These are phyloP conservation scores for Leptonema lineaticorne DNA, from an alignment of 1,140 invertebrate genomes.

Conservation along the genomic window DNA sequence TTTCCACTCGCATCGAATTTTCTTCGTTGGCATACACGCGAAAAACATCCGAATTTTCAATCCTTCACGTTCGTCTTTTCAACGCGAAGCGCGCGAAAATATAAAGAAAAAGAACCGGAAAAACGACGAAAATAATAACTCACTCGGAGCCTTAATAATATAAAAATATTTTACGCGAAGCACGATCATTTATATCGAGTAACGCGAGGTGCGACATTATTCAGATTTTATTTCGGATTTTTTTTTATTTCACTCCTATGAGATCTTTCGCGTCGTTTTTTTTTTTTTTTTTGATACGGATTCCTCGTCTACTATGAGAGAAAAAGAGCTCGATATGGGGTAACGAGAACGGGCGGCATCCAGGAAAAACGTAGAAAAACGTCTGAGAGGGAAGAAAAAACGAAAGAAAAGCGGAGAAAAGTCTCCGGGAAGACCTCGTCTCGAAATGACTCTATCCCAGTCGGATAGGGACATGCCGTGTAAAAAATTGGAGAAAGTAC, in stretches of 20 bases:
- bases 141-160: neutral
- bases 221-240: neutral
- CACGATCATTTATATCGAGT: neutral
- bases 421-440: too few species aligned
- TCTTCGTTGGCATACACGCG: too few species aligned
- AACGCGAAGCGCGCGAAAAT: too few species aligned
- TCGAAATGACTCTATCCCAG: neutral
- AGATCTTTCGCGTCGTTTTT: too few species aligned
- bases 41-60: too few species aligned
- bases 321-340: neutral
- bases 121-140: neutral
- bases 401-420: neutral
- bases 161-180: neutral
- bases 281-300: too few species aligned
- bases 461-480: neutral
- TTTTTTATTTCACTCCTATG: too few species aligned
- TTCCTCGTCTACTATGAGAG: too few species aligned
- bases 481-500: neutral
- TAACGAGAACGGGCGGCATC: neutral
- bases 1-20: too few species aligned
- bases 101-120: too few species aligned
- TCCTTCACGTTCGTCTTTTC: too few species aligned
- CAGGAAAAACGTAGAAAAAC: neutral
- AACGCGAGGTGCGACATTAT: neutral
- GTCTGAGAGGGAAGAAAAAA: neutral